These are phyloP conservation scores for Turdus rufiventris DNA, from an alignment of 2,113 vertebrate species.

Conservation along the genomic window DNA sequence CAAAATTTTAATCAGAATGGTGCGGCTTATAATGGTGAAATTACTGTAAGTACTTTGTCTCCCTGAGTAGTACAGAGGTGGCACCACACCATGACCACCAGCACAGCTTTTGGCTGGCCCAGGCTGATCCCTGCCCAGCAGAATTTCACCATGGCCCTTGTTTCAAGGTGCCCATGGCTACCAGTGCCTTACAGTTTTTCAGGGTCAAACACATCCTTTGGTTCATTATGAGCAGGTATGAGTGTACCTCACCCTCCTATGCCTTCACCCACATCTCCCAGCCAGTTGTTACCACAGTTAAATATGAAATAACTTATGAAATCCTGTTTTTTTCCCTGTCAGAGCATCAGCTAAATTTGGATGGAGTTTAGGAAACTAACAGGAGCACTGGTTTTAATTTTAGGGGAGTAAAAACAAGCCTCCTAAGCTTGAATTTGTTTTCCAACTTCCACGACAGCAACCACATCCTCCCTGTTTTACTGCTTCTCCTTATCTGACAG, in stretches of 20 bases:
- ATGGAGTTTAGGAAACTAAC: not conserved
- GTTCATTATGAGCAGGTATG: not conserved
- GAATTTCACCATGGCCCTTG: not conserved
- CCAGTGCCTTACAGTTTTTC: not conserved
- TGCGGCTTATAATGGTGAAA: no score
- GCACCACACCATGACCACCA: not conserved
- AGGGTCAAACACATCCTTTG: not conserved
- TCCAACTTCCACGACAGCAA: slow-evolving; percentile 24
- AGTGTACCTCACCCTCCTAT: not conserved
- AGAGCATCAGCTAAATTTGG: not conserved
- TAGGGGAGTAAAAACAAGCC: not conserved
- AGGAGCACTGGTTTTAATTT: slow-evolving; percentile 55
- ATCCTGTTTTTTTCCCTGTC: not conserved
- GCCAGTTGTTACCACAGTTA: not conserved
- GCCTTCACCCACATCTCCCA: rapidly evolving
- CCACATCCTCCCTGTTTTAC: slow-evolving; percentile 51
- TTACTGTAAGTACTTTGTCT: not conserved
- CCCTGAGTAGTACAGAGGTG: not conserved
- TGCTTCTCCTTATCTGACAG: slow-evolving; percentile 53
- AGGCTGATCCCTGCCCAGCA: not conserved
- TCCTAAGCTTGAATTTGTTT: slow-evolving; percentile 36
- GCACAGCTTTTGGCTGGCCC: not conserved
- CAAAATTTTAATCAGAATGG: no score
- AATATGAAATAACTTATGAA: not conserved
- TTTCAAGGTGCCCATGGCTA: not conserved